Evolutionary conservation across 2,888 invertebrate species (phyloP), one percentile per base, ranked within the genome.

Genomic region (Andrena bicolor): DNA sequence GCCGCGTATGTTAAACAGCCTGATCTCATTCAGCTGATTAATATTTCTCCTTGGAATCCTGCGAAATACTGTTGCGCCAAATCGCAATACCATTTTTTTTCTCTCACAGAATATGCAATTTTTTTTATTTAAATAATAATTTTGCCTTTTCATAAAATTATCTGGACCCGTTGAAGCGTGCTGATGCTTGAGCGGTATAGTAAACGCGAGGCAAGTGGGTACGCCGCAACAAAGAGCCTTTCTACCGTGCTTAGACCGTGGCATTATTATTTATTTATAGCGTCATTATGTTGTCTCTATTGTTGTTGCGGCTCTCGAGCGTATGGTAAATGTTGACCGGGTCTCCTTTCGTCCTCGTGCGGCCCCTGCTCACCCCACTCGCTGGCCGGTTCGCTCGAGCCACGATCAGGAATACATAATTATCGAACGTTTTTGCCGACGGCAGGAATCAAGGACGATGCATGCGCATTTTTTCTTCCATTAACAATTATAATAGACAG

Each of bases 251-350:
- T 84, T 84, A 86, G 85, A 90, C 85, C 85, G 84, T 87, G 88
- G 88, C 90, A 92, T 91, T 90, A 91, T 92, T 91, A 90, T 92
- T 92, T 92, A 92, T 92, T 92, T 92, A 92, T 92, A 90, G 92
- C 91, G 89, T 91, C 92, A 92, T 92, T 92, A 92, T 90, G 89
- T 90, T 91, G 90, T 91, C 90, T 89, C 90, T 84, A 89, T 91
- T 92, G 90, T 91, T 84, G 86, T 75, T 63, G 80, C 76, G 84
- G 81, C 79, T 72, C 79, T 76, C 77, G 78, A 81, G 79, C 81
- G 85, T 87, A 87, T 80, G 86, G 88, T 83, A 86, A 85, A 89
- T 77, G 86, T 86, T 87, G 86, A 85, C 84, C 85, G 80, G 79
- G 66, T 75, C 84, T 71, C 81, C 68, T 77, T 85, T 76, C 83